Base-by-base conservation (phyloP, 2,113 vertebrate genomes). In the Excalfactoria chinensis region DNA sequence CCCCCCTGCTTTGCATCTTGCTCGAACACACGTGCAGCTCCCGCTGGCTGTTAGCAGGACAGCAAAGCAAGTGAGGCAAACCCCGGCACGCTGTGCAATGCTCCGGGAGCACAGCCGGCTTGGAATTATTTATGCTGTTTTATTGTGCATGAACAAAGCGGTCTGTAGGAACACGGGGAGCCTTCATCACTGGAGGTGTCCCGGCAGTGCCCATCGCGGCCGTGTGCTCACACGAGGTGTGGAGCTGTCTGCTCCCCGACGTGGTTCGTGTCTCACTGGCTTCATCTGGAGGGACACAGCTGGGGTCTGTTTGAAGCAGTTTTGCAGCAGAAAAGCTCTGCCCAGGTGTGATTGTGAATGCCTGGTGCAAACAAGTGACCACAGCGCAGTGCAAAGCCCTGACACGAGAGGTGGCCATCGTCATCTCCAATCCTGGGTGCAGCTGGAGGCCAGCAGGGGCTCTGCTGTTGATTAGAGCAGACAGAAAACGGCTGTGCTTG, bases 211-310 rank as follows among this genome's bases (percentile, higher is more conserved):
- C 76, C 15, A 62, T 46, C 25, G 25, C 0, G 3, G 73, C 55
- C 28, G 7, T 0, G 9, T 44, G 11, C 63, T 85, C 3, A 1
- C 64, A 2, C 0, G 0, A 6, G 63, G 18, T 41, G 37, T 30
- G 25, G 51, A 19, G 41, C 63, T 22, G n/a, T 75, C 71, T 41
- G 67, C 43, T 9, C 37, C 60, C 69, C 21, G 16, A 49, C 66
- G 71, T 34, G 35, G 28, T 68, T 40, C 2, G 11, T 28, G n/a
- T 7, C 28, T 63, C 14, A 9, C 5, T 8, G 6, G 37, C 2
- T 1, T 3, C 23, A 40, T 11, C 4, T 5, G 34, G 5, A 51
- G n/a, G 69, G 53, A 19, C 4, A 19, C 10, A 32, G 35, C 7
- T 30, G 4, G 2, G 59, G 7, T 3, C 1, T 1, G 0, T 3